Base-by-base conservation (phyloP, 2,113 vertebrate species). In the Panthera uncia region DNA sequence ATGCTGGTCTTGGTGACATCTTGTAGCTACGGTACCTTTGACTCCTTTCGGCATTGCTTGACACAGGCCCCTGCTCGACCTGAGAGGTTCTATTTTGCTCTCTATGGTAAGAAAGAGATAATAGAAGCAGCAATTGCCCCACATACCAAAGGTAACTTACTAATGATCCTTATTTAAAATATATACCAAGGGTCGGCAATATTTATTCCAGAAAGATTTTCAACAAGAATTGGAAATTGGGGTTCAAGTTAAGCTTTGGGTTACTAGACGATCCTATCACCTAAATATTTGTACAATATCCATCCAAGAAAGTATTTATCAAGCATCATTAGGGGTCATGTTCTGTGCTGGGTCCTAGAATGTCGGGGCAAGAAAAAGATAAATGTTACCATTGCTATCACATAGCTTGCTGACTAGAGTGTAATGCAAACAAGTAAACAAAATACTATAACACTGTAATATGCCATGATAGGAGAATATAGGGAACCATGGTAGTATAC, bases 171-270 rank as follows among this genome's bases (percentile, higher is more conserved):
- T 81, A 68, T 45, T 87, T 92, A 33, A 85, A 36, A 14, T 29
- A 66, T 8, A 52, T 63, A 9, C 2, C 66, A 38, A 80, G 1
- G 19, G 16, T 85, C 89, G 65, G n/a, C 41, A 85, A 11, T 63
- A 29, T 4, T 97, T 83, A 84, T 68, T 82, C 63, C 91, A 79
- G 36, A 80, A 94, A 93, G 27, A 83, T 88, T 84, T 95, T 88
- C 33, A 80, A 66, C 45, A 92, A 95, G 33, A 14, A 65, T 80
- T 92, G 7, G 4, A 79, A 73, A 9, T 73, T 66, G 25, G 41
- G 36, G 38, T 83, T 85, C 45, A 76, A 76, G 63, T 80, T 79
- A 81, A 68, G 4, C 55, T 10, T 92, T 69, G 29, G 16, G 23
- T 90, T 90, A 76, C 9, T 76, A 82, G 41, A 89, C 0, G 6